Conservation (phyloP, 1,140 invertebrate species). For the Leptoteleia sp. region DNA sequence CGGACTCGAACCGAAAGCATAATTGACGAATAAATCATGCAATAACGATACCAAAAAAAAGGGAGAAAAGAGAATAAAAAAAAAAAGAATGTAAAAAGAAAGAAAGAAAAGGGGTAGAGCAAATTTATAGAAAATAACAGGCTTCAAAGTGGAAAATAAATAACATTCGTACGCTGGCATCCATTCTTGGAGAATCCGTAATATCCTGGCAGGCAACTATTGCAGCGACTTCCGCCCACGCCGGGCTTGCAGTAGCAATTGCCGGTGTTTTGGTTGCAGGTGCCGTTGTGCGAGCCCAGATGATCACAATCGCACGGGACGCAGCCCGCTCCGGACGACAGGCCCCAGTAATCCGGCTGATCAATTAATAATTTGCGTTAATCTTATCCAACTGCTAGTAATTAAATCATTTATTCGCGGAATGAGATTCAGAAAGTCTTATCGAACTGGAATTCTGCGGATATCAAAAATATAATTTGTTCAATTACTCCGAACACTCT, state of each 20-base stretch:
- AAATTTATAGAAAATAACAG: slow-evolving; percentile 27
- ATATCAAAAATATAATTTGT: too few relatives aligned
- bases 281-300: slow-evolving; percentile 85
- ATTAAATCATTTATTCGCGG: too few relatives aligned
- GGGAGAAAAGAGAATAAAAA: too few relatives aligned
- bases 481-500: too few relatives aligned
- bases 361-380: slow-evolving; percentile 8
- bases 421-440: too few relatives aligned
- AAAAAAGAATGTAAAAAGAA: too few relatives aligned
- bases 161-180: slow-evolving; percentile 86
- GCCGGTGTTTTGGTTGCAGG: slow-evolving; percentile 89
- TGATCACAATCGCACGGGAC: slow-evolving; percentile 87
- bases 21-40: slow-evolving; percentile 60
- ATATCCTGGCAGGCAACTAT: slow-evolving; percentile 88
- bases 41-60: slow-evolving; percentile 14
- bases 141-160: slow-evolving; percentile 23
- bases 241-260: slow-evolving; percentile 93
- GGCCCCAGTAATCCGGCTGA: slow-evolving; percentile 89
- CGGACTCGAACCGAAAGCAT: slow-evolving; percentile 40
- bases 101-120: too few relatives aligned
- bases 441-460: not conserved
- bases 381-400: not conserved
- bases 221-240: slow-evolving; percentile 90
- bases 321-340: slow-evolving; percentile 85
- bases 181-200: slow-evolving; percentile 92